These are phyloP conservation scores for Tiliqua scincoides DNA, from an alignment of 2,113 vertebrate genomes.

Conservation along the genomic window DNA sequence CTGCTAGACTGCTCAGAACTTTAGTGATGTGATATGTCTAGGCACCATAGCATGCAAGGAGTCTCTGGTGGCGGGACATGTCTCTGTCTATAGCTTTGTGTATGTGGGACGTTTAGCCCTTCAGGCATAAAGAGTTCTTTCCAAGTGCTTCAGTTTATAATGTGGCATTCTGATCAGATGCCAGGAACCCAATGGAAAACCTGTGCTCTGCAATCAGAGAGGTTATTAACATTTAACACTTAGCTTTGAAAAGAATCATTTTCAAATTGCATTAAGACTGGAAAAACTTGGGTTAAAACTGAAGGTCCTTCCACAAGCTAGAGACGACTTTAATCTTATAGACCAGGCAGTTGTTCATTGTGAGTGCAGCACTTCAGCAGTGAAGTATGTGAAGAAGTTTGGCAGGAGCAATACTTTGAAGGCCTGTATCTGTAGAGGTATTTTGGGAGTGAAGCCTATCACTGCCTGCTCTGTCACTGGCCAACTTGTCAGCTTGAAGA, in stretches of 20 bases:
- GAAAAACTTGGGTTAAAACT: slow-evolving; percentile 2
- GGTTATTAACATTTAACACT: slow-evolving; percentile 62
- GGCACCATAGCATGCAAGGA: not conserved
- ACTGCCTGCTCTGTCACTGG: not conserved
- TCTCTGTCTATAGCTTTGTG: not conserved
- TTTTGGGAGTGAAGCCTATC: not conserved
- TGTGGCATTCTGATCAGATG: slow-evolving; percentile 62
- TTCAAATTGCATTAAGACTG: slow-evolving; percentile 38
- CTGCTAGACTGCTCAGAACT: slow-evolving; percentile 13
- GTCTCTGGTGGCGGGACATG: not conserved
- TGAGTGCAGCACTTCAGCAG: not conserved
- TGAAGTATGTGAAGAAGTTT: not conserved
- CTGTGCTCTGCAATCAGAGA: slow-evolving; percentile 58
- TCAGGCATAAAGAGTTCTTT: slow-evolving; percentile 46
- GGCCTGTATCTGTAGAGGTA: not conserved
- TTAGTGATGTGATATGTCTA: not conserved
- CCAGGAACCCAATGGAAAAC: slow-evolving; percentile 65
- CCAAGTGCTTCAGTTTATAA: slow-evolving; percentile 61
- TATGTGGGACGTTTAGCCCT: slow-evolving; percentile 9
- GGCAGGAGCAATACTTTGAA: not conserved
- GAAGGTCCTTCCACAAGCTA: not conserved
- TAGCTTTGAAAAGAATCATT: slow-evolving; percentile 51
- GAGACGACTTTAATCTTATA: slow-evolving; percentile 14
- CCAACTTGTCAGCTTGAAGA: not conserved
- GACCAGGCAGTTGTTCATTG: not conserved